phyloP scores from a whole-genome alignment of 2,113 vertebrate genomes.

The Coregonus clupeaformis region DNA sequence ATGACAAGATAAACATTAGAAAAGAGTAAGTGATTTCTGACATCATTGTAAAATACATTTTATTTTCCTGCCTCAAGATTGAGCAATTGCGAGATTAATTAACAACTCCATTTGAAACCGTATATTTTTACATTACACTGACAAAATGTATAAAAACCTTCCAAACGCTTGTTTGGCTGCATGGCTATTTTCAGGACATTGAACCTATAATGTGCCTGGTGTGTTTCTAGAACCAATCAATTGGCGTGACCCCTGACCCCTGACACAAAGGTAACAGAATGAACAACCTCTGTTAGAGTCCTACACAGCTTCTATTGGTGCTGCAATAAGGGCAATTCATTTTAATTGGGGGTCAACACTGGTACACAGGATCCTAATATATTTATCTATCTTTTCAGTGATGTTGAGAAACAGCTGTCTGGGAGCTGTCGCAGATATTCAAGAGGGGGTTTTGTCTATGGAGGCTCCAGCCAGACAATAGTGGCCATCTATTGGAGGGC shows the following conservation, averaged over 20 bases:
- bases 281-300: conserved; percentile 58
- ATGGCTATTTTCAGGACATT: background rate
- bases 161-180: background rate
- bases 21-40: conserved; percentile 47
- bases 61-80: conserved; percentile 7
- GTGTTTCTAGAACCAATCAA: conserved; percentile 43
- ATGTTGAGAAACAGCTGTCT: conserved; percentile 79
- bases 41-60: conserved; percentile 14
- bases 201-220: conserved; percentile 21
- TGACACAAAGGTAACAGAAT: conserved; percentile 63
- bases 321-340: conserved; percentile 68
- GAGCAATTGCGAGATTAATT: background rate
- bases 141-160: background rate
- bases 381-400: conserved; percentile 78
- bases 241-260: conserved; percentile 45
- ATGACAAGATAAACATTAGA: conserved; percentile 64
- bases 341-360: conserved; percentile 71
- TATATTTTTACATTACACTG: background rate
- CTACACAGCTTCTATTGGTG: conserved; percentile 63
- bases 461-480: conserved; percentile 75
- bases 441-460: conserved; percentile 69
- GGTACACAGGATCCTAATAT: conserved; percentile 68
- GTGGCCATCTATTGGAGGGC: conserved; percentile 78
- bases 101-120: too few species aligned
- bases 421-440: conserved; percentile 79